phyloP scores from a whole-genome alignment of 1,140 invertebrate species.

The Ectropis grisescens region DNA sequence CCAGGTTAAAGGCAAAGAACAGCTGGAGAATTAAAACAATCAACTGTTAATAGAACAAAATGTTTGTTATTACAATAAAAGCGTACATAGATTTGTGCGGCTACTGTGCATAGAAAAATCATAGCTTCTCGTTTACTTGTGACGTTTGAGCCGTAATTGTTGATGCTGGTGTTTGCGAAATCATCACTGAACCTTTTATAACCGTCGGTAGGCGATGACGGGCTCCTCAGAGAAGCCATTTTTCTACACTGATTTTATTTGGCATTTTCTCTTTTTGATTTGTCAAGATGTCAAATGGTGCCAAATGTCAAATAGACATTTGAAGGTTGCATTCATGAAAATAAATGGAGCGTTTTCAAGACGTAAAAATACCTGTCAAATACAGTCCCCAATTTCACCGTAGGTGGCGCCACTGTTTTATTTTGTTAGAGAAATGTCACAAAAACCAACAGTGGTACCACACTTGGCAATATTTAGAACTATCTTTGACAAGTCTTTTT shows the following conservation, averaged over 20 bases:
- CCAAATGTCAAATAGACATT: no score
- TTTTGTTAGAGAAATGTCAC: no score
- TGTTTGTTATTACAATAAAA: constrained; percentile 61
- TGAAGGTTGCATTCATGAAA: no score
- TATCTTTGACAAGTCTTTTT: no score
- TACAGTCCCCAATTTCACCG: no score
- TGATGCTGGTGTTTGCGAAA: constrained; percentile 67
- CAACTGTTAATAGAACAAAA: constrained; percentile 49
- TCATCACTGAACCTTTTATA: constrained; percentile 73
- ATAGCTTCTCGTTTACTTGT: constrained; percentile 65
- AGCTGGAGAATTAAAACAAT: constrained; percentile 55
- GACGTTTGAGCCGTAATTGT: constrained; percentile 70
- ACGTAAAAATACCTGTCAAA: no score
- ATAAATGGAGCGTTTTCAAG: no score
- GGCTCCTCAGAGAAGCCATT: constrained; percentile 67
- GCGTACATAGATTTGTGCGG: constrained; percentile 47
- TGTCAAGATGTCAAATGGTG: no score
- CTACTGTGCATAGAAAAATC: constrained; percentile 61
- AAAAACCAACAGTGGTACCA: no score
- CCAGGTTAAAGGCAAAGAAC: constrained; percentile 13
- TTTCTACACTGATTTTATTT: constrained; percentile 44
- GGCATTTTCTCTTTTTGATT: constrained; percentile 8
- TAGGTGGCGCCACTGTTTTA: no score
- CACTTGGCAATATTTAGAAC: no score
- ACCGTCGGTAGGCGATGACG: constrained; percentile 69